A percentile compares a stretch with the other conserved stretches of the same genome.
phyloP scores from a whole-genome alignment of 2,113 vertebrate genomes.

The Pelvicachromis taeniatus region DNA sequence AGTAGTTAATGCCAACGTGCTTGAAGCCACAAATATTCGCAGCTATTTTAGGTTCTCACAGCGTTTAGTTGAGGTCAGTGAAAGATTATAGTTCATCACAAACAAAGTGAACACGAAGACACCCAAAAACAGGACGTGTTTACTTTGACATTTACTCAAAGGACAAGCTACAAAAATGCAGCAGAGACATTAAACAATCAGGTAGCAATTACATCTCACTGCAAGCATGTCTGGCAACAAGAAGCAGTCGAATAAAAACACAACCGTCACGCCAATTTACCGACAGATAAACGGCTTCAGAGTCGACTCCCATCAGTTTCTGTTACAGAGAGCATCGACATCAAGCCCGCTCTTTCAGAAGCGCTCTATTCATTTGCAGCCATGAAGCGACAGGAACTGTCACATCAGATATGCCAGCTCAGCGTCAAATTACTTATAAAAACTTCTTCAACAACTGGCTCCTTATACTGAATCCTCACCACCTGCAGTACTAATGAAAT shows the following conservation, averaged over 20 bases:
- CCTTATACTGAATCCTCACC: constrained; percentile 7
- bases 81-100: neutral
- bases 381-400: neutral
- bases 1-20: neutral
- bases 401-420: neutral
- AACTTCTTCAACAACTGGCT: neutral
- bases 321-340: neutral
- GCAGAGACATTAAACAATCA: neutral
- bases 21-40: neutral
- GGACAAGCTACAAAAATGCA: neutral
- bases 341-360: neutral
- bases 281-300: neutral
- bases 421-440: constrained; percentile 16
- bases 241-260: neutral
- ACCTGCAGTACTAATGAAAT: constrained; percentile 1
- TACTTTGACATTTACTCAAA: neutral
- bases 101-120: neutral
- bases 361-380: neutral
- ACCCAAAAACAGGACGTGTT: neutral
- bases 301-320: neutral
- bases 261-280: neutral
- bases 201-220: neutral
- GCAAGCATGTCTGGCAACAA: neutral
- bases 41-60: neutral
- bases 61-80: neutral